A percentile compares a stretch with the other conserved stretches of the same genome.
Evolutionary conservation across 2,797 vertebrate species (phyloP).

Genomic region (Siniperca scherzeri): DNA sequence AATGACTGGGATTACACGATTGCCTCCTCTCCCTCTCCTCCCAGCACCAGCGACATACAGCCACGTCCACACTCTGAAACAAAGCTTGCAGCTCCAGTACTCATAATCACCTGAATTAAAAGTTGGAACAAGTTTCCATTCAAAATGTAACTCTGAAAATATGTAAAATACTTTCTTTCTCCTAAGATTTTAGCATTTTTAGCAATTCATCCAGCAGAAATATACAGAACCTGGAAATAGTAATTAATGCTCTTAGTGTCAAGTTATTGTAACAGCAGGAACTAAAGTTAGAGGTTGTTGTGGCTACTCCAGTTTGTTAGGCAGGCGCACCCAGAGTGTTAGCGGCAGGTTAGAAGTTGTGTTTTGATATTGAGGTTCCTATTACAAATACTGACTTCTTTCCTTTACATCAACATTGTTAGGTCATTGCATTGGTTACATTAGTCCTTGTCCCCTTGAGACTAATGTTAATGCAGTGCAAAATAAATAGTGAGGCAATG

Average conservation of each 20-base stretch:
- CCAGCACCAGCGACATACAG: slow-evolving; percentile 63
- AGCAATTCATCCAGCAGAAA: slow-evolving; percentile 6
- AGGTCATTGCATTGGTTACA: not conserved
- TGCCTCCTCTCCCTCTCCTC: slow-evolving; percentile 71
- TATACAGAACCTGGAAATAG: not conserved
- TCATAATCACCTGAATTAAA: slow-evolving; percentile 59
- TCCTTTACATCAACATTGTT: not conserved
- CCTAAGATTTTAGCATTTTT: not conserved
- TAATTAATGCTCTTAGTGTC: slow-evolving; percentile 4
- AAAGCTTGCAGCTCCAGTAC: slow-evolving; percentile 49
- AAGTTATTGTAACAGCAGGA: slow-evolving; percentile 4
- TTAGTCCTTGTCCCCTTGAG: slow-evolving; percentile 7
- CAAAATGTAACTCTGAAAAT: not conserved
- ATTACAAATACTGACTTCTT: no score
- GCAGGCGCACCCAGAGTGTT: no score
- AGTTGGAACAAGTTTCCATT: slow-evolving; percentile 41
- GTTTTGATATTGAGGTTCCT: no score
- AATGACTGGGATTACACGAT: slow-evolving; percentile 85
- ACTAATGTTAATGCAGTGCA: not conserved
- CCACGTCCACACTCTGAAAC: slow-evolving; percentile 68
- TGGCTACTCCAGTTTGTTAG: not conserved
- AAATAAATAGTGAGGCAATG: not conserved
- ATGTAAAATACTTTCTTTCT: slow-evolving; percentile 14
- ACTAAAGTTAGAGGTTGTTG: slow-evolving; percentile 2
- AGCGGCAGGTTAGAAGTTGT: no score